A percentile compares a stretch with the other conserved stretches of the same genome.
Conservation (phyloP, 2,888 invertebrate species). For the Trissolcus japonicus region DNA sequence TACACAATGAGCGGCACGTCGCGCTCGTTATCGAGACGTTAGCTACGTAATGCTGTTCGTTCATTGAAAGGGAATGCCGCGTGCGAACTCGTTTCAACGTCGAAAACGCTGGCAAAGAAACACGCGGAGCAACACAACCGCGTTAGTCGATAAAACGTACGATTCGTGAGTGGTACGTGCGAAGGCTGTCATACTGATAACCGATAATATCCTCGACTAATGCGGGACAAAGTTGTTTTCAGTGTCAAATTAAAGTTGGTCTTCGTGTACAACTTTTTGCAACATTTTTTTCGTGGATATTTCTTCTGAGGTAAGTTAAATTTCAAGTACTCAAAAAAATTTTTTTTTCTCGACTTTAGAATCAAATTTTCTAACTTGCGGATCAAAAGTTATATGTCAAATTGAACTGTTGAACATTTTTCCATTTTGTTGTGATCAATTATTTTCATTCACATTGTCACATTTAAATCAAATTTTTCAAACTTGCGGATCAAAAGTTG, state of each 20-base stretch:
- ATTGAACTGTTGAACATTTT: too few species aligned
- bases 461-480: too few species aligned
- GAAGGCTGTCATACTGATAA: slow-evolving; percentile 39
- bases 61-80: slow-evolving; percentile 46
- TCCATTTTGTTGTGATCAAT: too few species aligned
- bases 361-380: too few species aligned
- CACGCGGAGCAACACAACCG: slow-evolving; percentile 57
- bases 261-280: neutral
- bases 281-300: neutral
- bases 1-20: slow-evolving; percentile 37
- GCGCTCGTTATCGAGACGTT: slow-evolving; percentile 40
- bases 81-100: slow-evolving; percentile 35
- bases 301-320: too few species aligned
- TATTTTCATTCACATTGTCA: too few species aligned
- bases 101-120: slow-evolving; percentile 37
- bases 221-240: slow-evolving; percentile 3
- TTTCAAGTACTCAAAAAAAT: too few species aligned
- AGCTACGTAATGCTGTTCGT: slow-evolving; percentile 27
- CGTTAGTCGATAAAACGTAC: slow-evolving; percentile 60
- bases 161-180: slow-evolving; percentile 46
- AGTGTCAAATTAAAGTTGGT: slow-evolving; percentile 8
- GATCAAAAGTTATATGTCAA: too few species aligned
- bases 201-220: slow-evolving; percentile 22
- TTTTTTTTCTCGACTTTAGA: too few species aligned
- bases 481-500: too few species aligned